Conservation (phyloP, 2,797 vertebrate genomes). For the Lacerta viridis region DNA sequence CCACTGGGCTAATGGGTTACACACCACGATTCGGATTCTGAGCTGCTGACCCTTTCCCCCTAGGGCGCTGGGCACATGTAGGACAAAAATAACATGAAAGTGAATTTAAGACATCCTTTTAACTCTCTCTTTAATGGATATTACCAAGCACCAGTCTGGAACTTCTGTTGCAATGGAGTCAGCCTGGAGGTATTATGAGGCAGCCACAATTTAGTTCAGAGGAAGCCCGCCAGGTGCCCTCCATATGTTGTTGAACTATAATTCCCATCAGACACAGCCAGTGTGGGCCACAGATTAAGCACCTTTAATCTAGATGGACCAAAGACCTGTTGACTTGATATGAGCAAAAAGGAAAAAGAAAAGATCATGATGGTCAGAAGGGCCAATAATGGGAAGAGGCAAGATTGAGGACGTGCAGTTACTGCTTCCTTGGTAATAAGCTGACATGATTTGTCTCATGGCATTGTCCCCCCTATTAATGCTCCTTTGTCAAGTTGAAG, state of each 20-base stretch:
- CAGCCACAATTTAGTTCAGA: neutral
- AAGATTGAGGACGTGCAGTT: neutral
- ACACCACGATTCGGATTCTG: neutral
- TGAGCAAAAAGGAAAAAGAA: neutral
- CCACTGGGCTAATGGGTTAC: slow-evolving; percentile 39
- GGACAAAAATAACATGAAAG: neutral
- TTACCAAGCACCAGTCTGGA: neutral
- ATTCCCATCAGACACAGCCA: too few species aligned
- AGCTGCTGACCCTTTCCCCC: slow-evolving; percentile 20
- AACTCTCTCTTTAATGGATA: neutral
- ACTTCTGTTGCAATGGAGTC: neutral
- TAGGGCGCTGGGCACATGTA: slow-evolving; percentile 23
- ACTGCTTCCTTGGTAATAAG: neutral
- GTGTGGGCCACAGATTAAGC: too few species aligned
- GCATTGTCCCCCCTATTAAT: neutral
- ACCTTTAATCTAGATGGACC: neutral
- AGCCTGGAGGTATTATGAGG: neutral
- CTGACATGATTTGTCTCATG: neutral
- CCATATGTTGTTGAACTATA: too few species aligned
- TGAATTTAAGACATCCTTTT: neutral
- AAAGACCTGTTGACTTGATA: neutral
- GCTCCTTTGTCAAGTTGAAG: neutral
- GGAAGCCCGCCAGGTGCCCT: neutral
- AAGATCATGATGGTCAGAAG: too few species aligned
- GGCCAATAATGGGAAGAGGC: neutral